Percentiles rank a stretch among this genome's conserved stretches.
phyloP scores from a whole-genome alignment of 2,113 vertebrate genomes.

The Clarias gariepinus region DNA sequence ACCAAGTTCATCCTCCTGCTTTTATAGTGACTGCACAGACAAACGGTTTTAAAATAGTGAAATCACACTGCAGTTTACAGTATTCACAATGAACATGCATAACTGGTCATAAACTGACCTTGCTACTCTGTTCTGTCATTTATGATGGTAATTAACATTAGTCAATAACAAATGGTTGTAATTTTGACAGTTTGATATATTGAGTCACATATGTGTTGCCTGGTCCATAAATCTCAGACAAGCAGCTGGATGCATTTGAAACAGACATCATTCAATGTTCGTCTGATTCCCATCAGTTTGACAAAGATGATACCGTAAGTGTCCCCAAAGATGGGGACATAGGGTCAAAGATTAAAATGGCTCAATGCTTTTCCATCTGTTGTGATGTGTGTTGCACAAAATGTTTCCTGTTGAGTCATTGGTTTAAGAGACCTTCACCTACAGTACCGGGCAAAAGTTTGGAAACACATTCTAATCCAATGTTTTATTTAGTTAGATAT shows the following conservation, averaged over 20 bases:
- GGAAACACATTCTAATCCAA: too few species aligned
- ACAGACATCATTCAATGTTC: conserved; percentile 54
- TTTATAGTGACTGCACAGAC: background rate
- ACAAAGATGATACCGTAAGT: conserved; percentile 40
- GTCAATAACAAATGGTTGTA: conserved; percentile 48
- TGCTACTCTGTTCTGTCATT: conserved; percentile 14
- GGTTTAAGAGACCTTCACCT: background rate
- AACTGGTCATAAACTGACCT: conserved; percentile 29
- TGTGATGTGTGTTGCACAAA: background rate
- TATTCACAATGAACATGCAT: background rate
- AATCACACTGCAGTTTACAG: background rate
- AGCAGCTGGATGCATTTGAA: conserved; percentile 55
- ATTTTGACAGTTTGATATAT: conserved; percentile 54
- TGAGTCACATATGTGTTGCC: conserved; percentile 29
- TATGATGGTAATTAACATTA: conserved; percentile 36
- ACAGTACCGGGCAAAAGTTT: background rate
- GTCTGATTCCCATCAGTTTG: conserved; percentile 41
- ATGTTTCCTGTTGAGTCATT: background rate
- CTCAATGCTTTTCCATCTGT: conserved; percentile 6
- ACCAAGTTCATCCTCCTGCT: background rate
- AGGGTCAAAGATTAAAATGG: conserved; percentile 32
- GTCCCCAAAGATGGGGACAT: background rate
- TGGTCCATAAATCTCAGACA: conserved; percentile 59
- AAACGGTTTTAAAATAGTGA: background rate
- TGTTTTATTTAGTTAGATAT: too few species aligned